A percentile compares a stretch with the other conserved stretches of the same genome.
Evolutionary conservation across 1,140 invertebrate species (phyloP).

Genomic region (Cotesia typhae): DNA sequence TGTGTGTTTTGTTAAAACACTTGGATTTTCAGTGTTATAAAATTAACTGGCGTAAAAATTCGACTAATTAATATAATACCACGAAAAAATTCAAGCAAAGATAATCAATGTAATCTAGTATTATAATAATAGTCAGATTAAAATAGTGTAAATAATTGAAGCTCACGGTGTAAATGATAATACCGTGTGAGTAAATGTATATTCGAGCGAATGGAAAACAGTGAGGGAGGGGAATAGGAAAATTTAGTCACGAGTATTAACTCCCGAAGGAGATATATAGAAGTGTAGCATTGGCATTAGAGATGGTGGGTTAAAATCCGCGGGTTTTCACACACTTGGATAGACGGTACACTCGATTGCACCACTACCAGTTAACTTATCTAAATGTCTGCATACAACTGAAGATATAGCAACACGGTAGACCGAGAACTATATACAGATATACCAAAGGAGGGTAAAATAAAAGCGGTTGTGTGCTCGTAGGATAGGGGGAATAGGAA

Average conservation of each 20-base stretch:
- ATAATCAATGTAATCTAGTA: no score
- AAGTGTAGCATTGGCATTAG: background rate
- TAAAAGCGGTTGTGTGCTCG: background rate
- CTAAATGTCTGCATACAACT: slow-evolving; percentile 46
- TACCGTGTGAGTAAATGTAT: background rate
- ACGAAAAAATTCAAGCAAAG: no score
- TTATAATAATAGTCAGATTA: no score
- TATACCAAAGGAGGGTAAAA: slow-evolving; percentile 6
- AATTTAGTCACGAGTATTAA: background rate
- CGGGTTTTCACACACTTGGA: slow-evolving; percentile 15
- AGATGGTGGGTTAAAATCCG: background rate
- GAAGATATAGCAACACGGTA: no score
- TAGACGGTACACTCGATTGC: slow-evolving; percentile 22
- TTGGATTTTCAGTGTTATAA: no score
- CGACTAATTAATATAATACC: no score
- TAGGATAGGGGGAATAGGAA: slow-evolving; percentile 2
- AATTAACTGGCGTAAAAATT: no score
- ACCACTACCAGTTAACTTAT: slow-evolving; percentile 47
- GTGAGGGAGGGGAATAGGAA: background rate
- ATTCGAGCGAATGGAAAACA: background rate
- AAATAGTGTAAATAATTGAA: no score
- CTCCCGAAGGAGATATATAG: background rate
- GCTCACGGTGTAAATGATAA: no score
- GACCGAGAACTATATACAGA: no score
- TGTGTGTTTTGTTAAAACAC: no score